These are phyloP conservation scores for Drosophila nannoptera DNA, from an alignment of 1,140 invertebrate species.

Conservation along the genomic window DNA sequence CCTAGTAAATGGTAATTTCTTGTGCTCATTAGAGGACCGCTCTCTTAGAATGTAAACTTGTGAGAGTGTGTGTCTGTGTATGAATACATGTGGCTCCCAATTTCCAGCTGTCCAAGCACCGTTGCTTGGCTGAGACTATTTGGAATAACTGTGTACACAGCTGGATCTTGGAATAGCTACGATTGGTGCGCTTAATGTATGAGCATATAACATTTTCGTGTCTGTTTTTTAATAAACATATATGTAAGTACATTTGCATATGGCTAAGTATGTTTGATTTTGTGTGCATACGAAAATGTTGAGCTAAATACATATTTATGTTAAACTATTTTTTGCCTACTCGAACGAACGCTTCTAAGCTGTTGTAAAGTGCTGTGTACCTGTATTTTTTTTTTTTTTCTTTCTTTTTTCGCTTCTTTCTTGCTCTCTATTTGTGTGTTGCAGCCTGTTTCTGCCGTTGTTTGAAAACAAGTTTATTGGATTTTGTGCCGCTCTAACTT, in stretches of 20 bases:
- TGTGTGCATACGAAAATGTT: not conserved
- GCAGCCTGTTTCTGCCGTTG: slow-evolving; percentile 55
- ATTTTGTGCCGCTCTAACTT: slow-evolving; percentile 48
- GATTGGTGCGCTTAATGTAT: not conserved
- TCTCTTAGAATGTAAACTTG: slow-evolving; percentile 7
- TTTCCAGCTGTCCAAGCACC: slow-evolving; percentile 40
- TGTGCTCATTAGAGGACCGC: slow-evolving; percentile 7
- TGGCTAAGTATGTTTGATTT: not conserved
- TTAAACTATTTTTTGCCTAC: not conserved
- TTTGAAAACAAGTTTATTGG: slow-evolving; percentile 59
- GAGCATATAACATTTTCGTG: too few species aligned
- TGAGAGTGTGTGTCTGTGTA: slow-evolving; percentile 5
- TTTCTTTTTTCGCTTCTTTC: too few species aligned
- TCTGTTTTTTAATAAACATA: not conserved
- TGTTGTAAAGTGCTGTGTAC: slow-evolving; percentile 21
- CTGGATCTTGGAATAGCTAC: slow-evolving; percentile 8
- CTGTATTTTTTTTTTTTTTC: slow-evolving; percentile 6
- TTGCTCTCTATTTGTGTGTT: not conserved
- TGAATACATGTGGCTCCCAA: slow-evolving; percentile 21
- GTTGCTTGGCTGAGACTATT: slow-evolving; percentile 31
- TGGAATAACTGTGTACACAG: slow-evolving; percentile 38
- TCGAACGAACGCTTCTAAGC: slow-evolving; percentile 6
- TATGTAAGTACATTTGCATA: not conserved
- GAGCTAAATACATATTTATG: not conserved
- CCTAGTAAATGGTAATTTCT: slow-evolving; percentile 15